Evolutionary conservation across 2,888 invertebrate species (phyloP).

Genomic region (Lycia hirtaria): DNA sequence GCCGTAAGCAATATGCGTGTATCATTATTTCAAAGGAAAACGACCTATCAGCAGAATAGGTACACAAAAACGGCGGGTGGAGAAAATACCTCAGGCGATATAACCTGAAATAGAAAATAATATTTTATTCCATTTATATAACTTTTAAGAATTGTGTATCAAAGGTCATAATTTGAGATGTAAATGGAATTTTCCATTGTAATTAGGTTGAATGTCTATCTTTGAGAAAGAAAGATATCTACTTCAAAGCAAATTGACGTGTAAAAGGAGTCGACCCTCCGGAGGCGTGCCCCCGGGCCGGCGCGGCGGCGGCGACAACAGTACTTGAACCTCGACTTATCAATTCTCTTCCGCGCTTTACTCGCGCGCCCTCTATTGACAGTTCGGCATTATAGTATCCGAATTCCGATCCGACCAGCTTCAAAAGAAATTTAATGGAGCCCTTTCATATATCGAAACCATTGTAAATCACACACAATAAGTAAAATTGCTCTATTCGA

Average conservation of each 20-base stretch:
- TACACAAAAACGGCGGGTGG: background rate
- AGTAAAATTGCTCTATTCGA: conserved; percentile 61
- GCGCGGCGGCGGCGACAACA: conserved; percentile 24
- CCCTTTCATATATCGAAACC: conserved; percentile 49
- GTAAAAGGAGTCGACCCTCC: conserved; percentile 29
- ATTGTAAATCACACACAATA: conserved; percentile 65
- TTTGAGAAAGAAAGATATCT: conserved; percentile 25
- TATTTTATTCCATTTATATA: conserved; percentile 4
- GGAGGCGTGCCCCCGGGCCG: conserved; percentile 24
- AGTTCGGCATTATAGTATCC: conserved; percentile 43
- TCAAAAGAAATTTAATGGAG: conserved; percentile 49
- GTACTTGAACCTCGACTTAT: conserved; percentile 31
- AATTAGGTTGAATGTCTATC: conserved; percentile 26
- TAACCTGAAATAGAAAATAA: background rate
- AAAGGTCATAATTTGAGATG: conserved; percentile 20
- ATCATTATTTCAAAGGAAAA: background rate
- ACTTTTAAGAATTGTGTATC: conserved; percentile 10
- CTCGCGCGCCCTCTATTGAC: conserved; percentile 44
- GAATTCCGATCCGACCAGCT: conserved; percentile 34
- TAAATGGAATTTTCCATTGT: conserved; percentile 26
- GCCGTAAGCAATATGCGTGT: background rate
- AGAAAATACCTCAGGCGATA: background rate
- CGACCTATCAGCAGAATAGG: no score
- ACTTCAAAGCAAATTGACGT: conserved; percentile 32
- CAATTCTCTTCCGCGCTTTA: conserved; percentile 42